Conservation (phyloP, 2,888 invertebrate genomes). For the Leptinotarsa tumamoca region DNA sequence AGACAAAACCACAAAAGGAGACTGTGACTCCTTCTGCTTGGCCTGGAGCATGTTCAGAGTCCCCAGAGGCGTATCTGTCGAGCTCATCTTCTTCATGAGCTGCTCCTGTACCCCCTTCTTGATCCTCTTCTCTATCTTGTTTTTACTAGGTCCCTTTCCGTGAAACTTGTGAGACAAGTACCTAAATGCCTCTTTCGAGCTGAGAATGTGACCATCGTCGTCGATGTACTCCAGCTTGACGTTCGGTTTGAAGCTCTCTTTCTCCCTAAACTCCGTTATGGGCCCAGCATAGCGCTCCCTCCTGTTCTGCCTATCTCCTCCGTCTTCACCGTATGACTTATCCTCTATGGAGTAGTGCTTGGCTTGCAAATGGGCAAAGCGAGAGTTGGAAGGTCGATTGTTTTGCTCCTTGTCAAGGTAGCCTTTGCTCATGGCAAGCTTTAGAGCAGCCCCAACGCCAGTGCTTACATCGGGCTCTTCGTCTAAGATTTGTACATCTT, state of each 20-base stretch:
- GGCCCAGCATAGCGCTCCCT: constrained; percentile 85
- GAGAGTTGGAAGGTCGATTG: constrained; percentile 78
- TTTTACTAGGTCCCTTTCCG: constrained; percentile 99
- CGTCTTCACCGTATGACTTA: constrained; percentile 81
- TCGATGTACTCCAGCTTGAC: constrained; percentile 97
- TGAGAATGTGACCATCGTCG: constrained; percentile 92
- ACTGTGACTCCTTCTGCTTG: constrained; percentile 94
- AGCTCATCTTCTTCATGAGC: constrained; percentile 97
- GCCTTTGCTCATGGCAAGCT: constrained; percentile 90
- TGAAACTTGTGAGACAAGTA: constrained; percentile 98
- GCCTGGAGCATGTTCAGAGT: constrained; percentile 94
- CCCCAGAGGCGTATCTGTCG: constrained; percentile 96
- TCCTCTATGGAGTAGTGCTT: constrained; percentile 86
- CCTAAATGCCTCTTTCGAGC: constrained; percentile 88
- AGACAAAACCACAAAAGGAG: constrained; percentile 92
- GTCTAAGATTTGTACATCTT: constrained; percentile 80
- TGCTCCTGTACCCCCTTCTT: constrained; percentile 95
- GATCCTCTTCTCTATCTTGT: constrained; percentile 95
- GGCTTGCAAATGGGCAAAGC: constrained; percentile 81
- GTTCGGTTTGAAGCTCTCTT: constrained; percentile 89
- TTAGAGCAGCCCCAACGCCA: constrained; percentile 93
- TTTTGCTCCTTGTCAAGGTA: constrained; percentile 87
- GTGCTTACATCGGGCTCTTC: constrained; percentile 91
- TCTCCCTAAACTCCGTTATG: constrained; percentile 92
- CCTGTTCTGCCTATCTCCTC: constrained; percentile 71